Base-by-base conservation (phyloP, 2,888 invertebrate species). In the Daptonema setosum region DNA sequence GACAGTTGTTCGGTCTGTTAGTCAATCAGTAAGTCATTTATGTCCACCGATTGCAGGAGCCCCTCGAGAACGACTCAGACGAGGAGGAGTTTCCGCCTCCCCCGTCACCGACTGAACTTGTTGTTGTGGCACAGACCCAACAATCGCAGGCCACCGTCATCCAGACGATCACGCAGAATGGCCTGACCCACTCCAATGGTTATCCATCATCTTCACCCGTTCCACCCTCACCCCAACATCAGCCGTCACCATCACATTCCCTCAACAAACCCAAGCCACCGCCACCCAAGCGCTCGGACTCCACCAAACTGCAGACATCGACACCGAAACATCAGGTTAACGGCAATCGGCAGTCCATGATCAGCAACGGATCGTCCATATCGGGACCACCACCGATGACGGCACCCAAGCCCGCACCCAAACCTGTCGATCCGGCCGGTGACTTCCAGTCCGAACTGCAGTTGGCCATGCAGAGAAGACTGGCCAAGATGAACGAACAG, bases 281-380 rank as follows among this genome's bases (percentile, higher is more conserved):
- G 28, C 68, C 68, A 24, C 68, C 68, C 24, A 67, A 67, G 56
- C 59, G 68, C 26, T 57, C 64, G 2, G 66, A 66, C 20, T 61
- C 59, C 41, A 67, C 66, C 20, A 57, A 61, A 52, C 57, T 67
- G 11, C n/a, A n/a, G n/a, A 35, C 30, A 28, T 30, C 53, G 25
- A 48, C 53, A 8, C 47, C 28, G 3, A 17, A 22, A 2, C 54
- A 54, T 17, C 28, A 8, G 28, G 26, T 11, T 8, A 8, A 14
- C 11, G 52, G 11, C 5, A 24, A 14, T 28, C 43, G 54, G 41
- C 20, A 26, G 11, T 3, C 35, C 45, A 29, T 28, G 8, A n/a
- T 28, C 5, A 51, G 20, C 11, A 51, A 53, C 26, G 2, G n/a
- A 3, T 11, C n/a, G n/a, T 25, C 50, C 11, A 3, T 17, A 22